Conservation (phyloP, 53 echinoderm and acorn worm genomes). For the Zoroaster sp. region DNA sequence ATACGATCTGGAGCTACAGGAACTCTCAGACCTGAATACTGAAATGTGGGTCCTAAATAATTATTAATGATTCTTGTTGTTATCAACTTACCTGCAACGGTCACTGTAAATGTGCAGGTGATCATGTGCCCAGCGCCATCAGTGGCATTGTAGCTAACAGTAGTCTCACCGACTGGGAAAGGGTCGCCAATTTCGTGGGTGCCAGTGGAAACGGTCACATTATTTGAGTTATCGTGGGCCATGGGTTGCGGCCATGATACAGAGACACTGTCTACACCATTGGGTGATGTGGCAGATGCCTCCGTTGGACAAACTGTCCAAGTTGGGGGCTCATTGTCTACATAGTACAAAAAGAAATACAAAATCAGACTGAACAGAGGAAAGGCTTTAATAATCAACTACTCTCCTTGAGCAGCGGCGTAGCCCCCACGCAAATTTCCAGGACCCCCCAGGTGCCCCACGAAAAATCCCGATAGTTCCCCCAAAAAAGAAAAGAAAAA, state of each 20-base stretch:
- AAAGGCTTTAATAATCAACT: too few relatives aligned
- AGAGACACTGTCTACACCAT: not conserved
- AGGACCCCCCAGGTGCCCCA: too few relatives aligned
- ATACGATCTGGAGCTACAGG: too few relatives aligned
- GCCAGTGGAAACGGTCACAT: not conserved
- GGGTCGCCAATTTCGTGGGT: not conserved
- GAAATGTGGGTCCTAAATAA: too few relatives aligned
- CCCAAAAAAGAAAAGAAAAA: too few relatives aligned
- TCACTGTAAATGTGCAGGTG: constrained; percentile 36
- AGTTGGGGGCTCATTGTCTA: constrained; percentile 27
- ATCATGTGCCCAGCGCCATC: constrained; percentile 4
- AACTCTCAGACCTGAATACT: too few relatives aligned
- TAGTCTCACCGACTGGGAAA: constrained; percentile 8
- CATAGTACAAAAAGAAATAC: not conserved
- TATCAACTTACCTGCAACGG: constrained; percentile 40
- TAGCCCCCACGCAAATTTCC: too few relatives aligned
- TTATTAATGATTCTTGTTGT: too few relatives aligned
- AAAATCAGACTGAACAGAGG: not conserved
- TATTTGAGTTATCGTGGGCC: not conserved
- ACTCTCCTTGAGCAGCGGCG: too few relatives aligned
- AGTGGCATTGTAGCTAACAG: constrained; percentile 47
- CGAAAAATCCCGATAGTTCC: too few relatives aligned
- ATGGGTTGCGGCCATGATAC: constrained; percentile 1
- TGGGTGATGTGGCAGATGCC: not conserved
- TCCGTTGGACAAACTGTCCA: not conserved